Conservation (phyloP, 2,113 vertebrate species). For the Trachemys scripta region DNA sequence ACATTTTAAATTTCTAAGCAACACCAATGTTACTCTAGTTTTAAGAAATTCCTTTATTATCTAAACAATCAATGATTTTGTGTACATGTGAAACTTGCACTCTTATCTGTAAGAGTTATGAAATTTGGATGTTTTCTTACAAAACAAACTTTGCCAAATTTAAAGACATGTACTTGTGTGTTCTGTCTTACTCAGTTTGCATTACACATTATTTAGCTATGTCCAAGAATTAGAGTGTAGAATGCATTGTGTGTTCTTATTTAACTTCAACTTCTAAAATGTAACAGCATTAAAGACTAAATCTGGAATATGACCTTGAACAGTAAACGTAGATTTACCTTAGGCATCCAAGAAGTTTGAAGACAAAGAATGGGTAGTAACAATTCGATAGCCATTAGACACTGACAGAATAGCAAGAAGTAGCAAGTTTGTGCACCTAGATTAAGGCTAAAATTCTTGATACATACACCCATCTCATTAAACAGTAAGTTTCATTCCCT, state of each 20-base stretch:
- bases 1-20: conserved; percentile 7
- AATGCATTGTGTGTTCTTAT: not conserved
- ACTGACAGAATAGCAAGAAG: not conserved
- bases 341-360: not conserved
- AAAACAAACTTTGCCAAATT: not conserved
- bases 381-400: rapidly evolving
- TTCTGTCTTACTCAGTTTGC: not conserved
- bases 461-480: not conserved
- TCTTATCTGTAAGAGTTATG: not conserved
- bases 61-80: not conserved
- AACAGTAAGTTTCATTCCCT: not conserved
- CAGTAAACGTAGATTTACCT: not conserved
- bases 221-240: not conserved
- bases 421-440: not conserved
- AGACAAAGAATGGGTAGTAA: not conserved
- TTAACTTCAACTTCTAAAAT: not conserved
- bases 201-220: not conserved
- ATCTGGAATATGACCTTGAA: not conserved
- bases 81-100: rapidly evolving
- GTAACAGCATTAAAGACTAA: not conserved
- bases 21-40: not conserved
- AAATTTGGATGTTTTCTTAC: not conserved
- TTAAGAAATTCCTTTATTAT: not conserved
- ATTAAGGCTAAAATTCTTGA: not conserved
- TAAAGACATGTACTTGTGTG: not conserved